phyloP scores from a whole-genome alignment of 2,888 invertebrate species.

The Drosophila peninsularis region DNA sequence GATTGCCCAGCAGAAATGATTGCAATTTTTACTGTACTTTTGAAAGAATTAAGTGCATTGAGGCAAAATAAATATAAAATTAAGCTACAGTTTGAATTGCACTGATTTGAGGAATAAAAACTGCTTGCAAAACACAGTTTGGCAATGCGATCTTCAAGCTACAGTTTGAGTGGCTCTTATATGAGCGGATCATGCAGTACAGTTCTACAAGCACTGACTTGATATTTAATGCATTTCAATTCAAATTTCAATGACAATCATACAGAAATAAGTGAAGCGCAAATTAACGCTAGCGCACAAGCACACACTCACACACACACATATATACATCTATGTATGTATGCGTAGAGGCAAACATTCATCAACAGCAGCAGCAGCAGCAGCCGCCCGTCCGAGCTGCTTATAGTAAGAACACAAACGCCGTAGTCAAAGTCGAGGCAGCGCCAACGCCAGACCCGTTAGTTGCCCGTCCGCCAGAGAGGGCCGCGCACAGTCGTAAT shows the following conservation, averaged over 20 bases:
- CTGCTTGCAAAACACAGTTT: not conserved
- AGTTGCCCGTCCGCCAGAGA: slow-evolving; percentile 43
- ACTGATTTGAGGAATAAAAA: not conserved
- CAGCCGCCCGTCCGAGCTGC: slow-evolving; percentile 28
- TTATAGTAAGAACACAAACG: slow-evolving; percentile 47
- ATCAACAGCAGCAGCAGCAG: slow-evolving; percentile 51
- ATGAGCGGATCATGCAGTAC: not conserved
- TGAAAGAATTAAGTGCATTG: not conserved
- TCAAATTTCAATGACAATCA: slow-evolving; percentile 66
- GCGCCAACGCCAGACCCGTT: slow-evolving; percentile 23
- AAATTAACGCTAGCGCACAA: slow-evolving; percentile 63
- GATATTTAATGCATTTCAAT: slow-evolving; percentile 54
- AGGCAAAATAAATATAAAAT: not conserved
- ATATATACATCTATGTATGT: slow-evolving; percentile 1
- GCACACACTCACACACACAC: slow-evolving; percentile 7
- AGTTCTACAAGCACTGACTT: slow-evolving; percentile 31
- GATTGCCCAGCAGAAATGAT: slow-evolving; percentile 16
- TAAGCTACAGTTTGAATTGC: not conserved
- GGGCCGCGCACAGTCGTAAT: slow-evolving; percentile 68
- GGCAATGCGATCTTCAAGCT: not conserved
- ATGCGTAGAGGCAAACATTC: slow-evolving; percentile 43
- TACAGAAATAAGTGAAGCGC: slow-evolving; percentile 54
- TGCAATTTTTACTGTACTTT: not conserved
- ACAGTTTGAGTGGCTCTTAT: slow-evolving; percentile 1
- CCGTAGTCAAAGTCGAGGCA: slow-evolving; percentile 42